phyloP scores from a whole-genome alignment of 2,113 vertebrate genomes.

The Haliaeetus leucogaster region DNA sequence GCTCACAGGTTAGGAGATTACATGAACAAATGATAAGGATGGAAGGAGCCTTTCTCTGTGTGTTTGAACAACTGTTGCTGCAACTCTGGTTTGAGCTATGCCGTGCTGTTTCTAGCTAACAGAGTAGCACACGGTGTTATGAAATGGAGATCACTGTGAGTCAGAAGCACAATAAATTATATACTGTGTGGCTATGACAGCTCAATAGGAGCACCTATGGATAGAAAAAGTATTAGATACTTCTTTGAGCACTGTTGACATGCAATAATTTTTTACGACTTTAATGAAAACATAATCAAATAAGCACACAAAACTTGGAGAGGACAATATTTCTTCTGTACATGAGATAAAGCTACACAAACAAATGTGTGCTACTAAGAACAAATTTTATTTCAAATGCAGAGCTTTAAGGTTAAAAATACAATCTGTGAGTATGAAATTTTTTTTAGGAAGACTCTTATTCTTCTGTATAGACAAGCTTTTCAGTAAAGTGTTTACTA shows the following conservation, averaged over 20 bases:
- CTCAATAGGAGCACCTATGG: background rate
- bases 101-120: background rate
- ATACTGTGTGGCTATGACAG: background rate
- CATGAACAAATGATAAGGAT: background rate
- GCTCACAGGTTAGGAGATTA: slow-evolving; percentile 59
- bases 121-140: background rate
- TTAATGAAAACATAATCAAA: background rate
- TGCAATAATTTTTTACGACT: background rate
- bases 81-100: background rate
- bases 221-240: background rate
- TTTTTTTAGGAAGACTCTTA: background rate
- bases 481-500: background rate
- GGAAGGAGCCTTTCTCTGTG: background rate
- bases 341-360: background rate
- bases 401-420: background rate
- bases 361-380: background rate
- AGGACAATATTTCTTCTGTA: background rate
- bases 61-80: background rate
- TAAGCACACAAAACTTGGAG: background rate
- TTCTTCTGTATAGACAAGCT: background rate
- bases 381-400: background rate
- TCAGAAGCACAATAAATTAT: background rate
- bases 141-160: background rate
- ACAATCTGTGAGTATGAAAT: background rate
- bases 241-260: background rate